Percentiles rank a stretch among this genome's conserved stretches.
These are phyloP conservation scores for Alaudala cheleensis DNA, from an alignment of 2,113 vertebrate genomes.

Conservation along the genomic window DNA sequence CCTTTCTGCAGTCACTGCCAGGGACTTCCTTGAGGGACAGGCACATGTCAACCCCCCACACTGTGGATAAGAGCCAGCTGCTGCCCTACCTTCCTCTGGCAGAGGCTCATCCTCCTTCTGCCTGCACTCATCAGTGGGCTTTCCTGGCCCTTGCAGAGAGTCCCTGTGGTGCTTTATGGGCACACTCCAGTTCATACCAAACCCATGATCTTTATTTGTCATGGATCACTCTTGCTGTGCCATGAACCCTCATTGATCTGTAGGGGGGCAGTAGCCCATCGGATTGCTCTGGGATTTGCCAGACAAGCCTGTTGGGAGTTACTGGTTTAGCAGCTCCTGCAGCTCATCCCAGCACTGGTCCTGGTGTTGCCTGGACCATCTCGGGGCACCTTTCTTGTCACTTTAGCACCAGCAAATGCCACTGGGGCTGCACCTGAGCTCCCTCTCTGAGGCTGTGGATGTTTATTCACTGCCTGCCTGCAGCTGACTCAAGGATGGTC, in stretches of 20 bases:
- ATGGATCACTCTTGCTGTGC: neutral
- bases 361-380: neutral
- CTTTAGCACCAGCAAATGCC: neutral
- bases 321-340: neutral
- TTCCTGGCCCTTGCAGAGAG: neutral
- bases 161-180: neutral
- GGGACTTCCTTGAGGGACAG: neutral
- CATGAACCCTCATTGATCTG: neutral
- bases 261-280: neutral
- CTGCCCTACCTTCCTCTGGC: neutral
- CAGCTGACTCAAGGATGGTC: neutral
- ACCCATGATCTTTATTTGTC: rapidly evolving
- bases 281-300: neutral
- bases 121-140: neutral
- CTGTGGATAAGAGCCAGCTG: neutral
- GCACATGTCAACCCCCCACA: rapidly evolving
- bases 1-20: neutral
- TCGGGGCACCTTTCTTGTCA: neutral
- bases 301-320: neutral
- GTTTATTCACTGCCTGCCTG: neutral
- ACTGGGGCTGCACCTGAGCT: neutral
- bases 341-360: neutral
- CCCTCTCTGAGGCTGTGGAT: neutral
- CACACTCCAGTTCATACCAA: neutral
- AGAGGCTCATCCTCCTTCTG: neutral